These are phyloP conservation scores for Chalcis sispes DNA, from an alignment of 2,888 invertebrate genomes.

Conservation along the genomic window DNA sequence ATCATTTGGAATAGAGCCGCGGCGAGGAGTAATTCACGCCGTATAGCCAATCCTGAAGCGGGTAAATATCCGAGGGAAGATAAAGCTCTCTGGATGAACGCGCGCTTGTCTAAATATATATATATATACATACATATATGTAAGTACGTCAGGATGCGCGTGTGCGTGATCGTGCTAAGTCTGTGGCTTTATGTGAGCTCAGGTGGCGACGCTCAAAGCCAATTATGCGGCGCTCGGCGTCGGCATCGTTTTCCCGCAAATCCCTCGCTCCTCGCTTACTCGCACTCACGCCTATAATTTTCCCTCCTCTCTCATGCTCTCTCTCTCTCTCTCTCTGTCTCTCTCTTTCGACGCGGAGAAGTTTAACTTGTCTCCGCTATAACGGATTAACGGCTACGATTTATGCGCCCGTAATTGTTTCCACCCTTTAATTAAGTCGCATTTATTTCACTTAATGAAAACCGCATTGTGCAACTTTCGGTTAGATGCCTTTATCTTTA, in stretches of 20 bases:
- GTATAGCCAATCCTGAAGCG: conserved; percentile 18
- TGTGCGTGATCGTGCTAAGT: conserved; percentile 59
- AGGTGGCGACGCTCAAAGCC: conserved; percentile 76
- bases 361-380: conserved; percentile 74
- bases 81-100: conserved; percentile 10
- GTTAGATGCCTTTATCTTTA: conserved; percentile 47
- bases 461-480: conserved; percentile 60
- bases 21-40: conserved; percentile 15
- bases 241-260: conserved; percentile 68
- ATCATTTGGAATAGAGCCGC: conserved; percentile 14
- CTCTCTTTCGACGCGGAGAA: conserved; percentile 58
- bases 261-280: conserved; percentile 60
- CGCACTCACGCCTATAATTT: conserved; percentile 45
- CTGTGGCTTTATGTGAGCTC: conserved; percentile 68
- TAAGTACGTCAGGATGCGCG: not conserved
- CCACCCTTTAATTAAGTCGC: conserved; percentile 75
- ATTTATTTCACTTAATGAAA: conserved; percentile 74
- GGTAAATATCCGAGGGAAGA: conserved; percentile 43
- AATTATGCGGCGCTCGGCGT: conserved; percentile 73
- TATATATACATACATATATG: not conserved
- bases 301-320: conserved; percentile 46
- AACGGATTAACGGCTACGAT: conserved; percentile 74
- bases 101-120: not conserved
- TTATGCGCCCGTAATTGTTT: conserved; percentile 73
- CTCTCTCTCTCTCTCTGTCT: conserved; percentile 12